phyloP scores from a whole-genome alignment of 2,888 invertebrate species.

The Carpatolechia fugitivella region DNA sequence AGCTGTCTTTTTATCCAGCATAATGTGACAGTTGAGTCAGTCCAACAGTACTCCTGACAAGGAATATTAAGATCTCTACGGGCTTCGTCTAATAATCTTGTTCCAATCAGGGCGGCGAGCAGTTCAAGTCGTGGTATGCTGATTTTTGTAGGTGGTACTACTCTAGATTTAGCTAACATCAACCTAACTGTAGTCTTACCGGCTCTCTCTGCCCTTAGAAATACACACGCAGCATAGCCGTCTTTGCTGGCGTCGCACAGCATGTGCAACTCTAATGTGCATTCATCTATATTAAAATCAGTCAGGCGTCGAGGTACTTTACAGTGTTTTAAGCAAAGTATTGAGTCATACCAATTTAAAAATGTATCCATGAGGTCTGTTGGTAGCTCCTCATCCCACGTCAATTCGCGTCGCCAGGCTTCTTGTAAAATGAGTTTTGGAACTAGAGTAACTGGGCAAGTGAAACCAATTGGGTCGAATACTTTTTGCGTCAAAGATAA shows the following conservation, averaged over 20 bases:
- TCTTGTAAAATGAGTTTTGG: slow-evolving; percentile 16
- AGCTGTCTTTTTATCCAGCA: no score
- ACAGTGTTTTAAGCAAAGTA: slow-evolving; percentile 1
- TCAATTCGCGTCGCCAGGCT: slow-evolving; percentile 3
- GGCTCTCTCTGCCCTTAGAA: slow-evolving; percentile 6
- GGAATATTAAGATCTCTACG: no score
- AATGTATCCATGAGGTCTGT: background rate
- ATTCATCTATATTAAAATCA: background rate
- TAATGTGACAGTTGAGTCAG: no score
- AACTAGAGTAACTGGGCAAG: slow-evolving; percentile 1
- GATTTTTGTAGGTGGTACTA: slow-evolving; percentile 13
- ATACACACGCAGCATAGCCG: slow-evolving; percentile 11
- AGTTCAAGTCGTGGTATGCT: slow-evolving; percentile 18
- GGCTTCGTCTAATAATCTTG: slow-evolving; percentile 5
- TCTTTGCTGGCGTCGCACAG: slow-evolving; percentile 15
- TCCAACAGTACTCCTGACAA: no score
- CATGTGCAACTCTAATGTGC: slow-evolving; percentile 6
- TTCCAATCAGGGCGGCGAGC: slow-evolving; percentile 14
- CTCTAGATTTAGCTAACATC: background rate
- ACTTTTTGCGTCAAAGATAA: slow-evolving; percentile 13
- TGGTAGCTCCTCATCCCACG: slow-evolving; percentile 14
- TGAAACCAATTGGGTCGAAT: slow-evolving; percentile 16
- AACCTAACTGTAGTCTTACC: background rate
- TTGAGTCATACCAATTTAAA: slow-evolving; percentile 4
- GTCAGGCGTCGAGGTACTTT: slow-evolving; percentile 1